Evolutionary conservation across 1,140 invertebrate species (phyloP).

Genomic region (Plutomurus gul): DNA sequence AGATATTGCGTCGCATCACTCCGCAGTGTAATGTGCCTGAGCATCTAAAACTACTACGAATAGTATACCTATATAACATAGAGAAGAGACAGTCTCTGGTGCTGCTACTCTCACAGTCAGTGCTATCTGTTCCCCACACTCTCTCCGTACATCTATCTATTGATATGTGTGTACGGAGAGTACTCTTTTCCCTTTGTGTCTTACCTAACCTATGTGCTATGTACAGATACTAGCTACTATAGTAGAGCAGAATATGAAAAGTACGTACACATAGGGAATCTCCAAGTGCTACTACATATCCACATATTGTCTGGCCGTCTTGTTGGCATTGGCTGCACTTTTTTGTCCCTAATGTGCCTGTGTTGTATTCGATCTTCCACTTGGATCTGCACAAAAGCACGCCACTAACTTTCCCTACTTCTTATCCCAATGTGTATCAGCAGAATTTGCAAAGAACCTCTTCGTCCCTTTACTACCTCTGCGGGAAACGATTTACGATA

Average conservation of each 20-base stretch:
- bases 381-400: not conserved
- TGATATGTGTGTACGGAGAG: too few species aligned
- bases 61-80: too few species aligned
- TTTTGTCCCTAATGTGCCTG: constrained; percentile 5
- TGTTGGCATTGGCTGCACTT: constrained; percentile 5
- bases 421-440: not conserved
- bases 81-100: too few species aligned
- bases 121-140: too few species aligned
- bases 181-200: too few species aligned
- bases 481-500: not conserved
- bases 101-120: too few species aligned
- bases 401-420: not conserved
- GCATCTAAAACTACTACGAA: too few species aligned
- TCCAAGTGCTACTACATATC: not conserved
- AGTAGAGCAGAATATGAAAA: too few species aligned
- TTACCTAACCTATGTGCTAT: too few species aligned
- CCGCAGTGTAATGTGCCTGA: not conserved
- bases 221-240: too few species aligned
- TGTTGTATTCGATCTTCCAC: constrained; percentile 6
- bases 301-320: not conserved
- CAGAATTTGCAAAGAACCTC: not conserved
- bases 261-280: too few species aligned
- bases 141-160: too few species aligned
- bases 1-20: constrained; percentile 25
- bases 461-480: not conserved